These are phyloP conservation scores for Andrena bicolor DNA, from an alignment of 2,888 invertebrate genomes.

Conservation along the genomic window DNA sequence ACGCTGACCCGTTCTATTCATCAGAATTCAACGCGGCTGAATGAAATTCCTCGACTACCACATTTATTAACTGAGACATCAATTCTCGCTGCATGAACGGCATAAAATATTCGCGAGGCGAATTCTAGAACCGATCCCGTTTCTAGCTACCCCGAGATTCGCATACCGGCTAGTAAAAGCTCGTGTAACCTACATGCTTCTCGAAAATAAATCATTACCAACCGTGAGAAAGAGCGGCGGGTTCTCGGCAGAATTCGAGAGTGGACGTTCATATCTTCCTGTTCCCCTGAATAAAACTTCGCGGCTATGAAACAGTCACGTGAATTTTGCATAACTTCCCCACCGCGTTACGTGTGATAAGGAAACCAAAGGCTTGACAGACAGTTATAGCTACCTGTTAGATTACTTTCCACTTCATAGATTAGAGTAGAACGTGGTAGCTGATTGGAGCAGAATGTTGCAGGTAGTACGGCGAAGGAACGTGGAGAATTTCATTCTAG, in stretches of 20 bases:
- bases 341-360: neutral
- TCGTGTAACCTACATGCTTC: conserved; percentile 17
- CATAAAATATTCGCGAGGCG: neutral
- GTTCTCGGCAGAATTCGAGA: conserved; percentile 28
- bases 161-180: neutral
- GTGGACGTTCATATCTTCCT: conserved; percentile 24
- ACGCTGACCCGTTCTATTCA: neutral
- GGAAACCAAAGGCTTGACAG: neutral
- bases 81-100: conserved; percentile 4
- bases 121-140: conserved; percentile 25
- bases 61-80: conserved; percentile 18
- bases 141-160: conserved; percentile 5
- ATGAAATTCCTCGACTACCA: conserved; percentile 31
- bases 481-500: neutral
- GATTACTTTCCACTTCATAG: neutral
- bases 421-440: too few species aligned
- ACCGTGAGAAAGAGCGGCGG: conserved; percentile 45
- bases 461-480: neutral
- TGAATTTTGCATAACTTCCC: neutral
- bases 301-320: neutral
- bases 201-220: conserved; percentile 53
- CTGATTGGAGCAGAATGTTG: too few species aligned
- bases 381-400: neutral
- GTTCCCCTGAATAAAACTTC: conserved; percentile 4
- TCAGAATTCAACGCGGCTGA: conserved; percentile 27